These are phyloP conservation scores for Hyperoodon ampullatus DNA, from an alignment of 2,113 vertebrate genomes.

Conservation along the genomic window DNA sequence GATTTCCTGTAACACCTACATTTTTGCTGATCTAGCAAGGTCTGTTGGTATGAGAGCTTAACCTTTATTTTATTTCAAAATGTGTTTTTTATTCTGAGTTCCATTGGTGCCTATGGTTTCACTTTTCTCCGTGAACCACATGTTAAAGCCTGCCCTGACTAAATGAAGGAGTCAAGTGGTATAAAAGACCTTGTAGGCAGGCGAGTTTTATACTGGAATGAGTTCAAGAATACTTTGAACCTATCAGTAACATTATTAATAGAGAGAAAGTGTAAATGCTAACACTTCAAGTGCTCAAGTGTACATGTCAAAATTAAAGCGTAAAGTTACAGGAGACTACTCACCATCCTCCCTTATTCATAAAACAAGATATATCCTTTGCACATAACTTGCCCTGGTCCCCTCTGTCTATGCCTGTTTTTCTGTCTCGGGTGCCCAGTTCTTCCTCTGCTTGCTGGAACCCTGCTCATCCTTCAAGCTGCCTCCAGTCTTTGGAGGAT, in stretches of 20 bases:
- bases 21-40: constrained; percentile 73
- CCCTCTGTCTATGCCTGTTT: background rate
- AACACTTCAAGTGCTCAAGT: background rate
- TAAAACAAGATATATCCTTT: background rate
- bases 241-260: background rate
- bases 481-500: background rate
- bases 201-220: background rate
- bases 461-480: background rate
- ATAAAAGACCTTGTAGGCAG: constrained; percentile 29
- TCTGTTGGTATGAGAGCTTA: constrained; percentile 50
- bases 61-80: constrained; percentile 72
- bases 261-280: background rate
- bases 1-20: constrained; percentile 78
- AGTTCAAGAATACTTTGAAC: constrained; percentile 43
- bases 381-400: no score
- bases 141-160: constrained; percentile 37
- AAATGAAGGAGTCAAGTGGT: constrained; percentile 26
- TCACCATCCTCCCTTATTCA: background rate
- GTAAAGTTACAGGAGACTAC: background rate
- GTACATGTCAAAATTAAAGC: background rate
- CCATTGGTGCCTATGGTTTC: constrained; percentile 49
- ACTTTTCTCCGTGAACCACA: constrained; percentile 43
- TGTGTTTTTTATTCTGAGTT: constrained; percentile 62
- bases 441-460: constrained; percentile 10
- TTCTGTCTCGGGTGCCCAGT: background rate